Percentiles rank a stretch among this genome's conserved stretches.
phyloP scores from a whole-genome alignment of 1,140 invertebrate genomes.

The Leptestheria dahalacensis region DNA sequence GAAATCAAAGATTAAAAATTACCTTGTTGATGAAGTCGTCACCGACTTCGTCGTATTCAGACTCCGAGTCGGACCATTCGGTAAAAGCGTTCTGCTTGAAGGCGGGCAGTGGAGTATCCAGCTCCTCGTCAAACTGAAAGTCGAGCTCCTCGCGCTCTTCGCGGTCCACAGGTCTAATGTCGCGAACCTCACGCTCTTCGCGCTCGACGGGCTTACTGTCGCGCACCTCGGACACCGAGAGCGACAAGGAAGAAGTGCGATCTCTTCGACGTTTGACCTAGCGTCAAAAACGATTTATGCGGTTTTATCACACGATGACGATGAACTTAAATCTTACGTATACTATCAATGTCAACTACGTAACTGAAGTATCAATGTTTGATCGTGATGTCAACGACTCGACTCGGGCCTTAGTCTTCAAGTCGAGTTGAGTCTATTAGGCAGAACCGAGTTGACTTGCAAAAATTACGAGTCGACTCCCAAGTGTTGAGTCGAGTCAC shows the following conservation, averaged over 20 bases:
- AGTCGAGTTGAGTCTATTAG: too few species aligned
- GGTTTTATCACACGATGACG: too few species aligned
- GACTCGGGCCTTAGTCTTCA: too few species aligned
- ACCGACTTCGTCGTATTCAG: slow-evolving; percentile 62
- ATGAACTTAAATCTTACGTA: too few species aligned
- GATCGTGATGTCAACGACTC: too few species aligned
- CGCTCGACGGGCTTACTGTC: slow-evolving; percentile 34
- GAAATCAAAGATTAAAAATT: not conserved
- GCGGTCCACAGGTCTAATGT: slow-evolving; percentile 5
- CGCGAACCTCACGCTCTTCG: slow-evolving; percentile 52
- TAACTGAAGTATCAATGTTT: too few species aligned
- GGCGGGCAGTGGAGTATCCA: slow-evolving; percentile 45
- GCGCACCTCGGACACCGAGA: not conserved
- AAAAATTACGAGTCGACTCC: too few species aligned
- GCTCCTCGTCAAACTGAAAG: slow-evolving; percentile 94
- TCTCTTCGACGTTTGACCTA: slow-evolving; percentile 11
- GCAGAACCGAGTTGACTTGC: too few species aligned
- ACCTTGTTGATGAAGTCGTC: slow-evolving; percentile 82
- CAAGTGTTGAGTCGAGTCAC: too few species aligned
- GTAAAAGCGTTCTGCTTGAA: slow-evolving; percentile 71
- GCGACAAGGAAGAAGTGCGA: not conserved
- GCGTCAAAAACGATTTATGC: not conserved
- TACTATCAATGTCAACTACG: too few species aligned
- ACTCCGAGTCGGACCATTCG: slow-evolving; percentile 55
- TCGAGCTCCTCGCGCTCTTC: slow-evolving; percentile 72